Conservation (phyloP, 2,888 invertebrate species). For the Hololepta plana region DNA sequence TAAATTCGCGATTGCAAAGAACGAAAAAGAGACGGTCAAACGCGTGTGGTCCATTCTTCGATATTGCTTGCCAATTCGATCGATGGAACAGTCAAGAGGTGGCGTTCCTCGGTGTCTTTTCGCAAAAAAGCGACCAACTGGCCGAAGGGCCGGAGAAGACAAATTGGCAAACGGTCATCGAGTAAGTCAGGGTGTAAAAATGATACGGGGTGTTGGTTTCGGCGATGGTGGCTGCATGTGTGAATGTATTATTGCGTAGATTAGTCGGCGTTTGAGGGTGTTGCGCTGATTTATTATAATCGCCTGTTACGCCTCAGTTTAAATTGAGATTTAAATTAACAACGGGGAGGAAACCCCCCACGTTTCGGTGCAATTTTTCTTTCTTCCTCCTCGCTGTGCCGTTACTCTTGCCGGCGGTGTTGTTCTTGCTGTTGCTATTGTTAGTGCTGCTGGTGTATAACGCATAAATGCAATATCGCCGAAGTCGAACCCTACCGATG, state of each 20-base stretch:
- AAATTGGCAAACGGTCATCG: background rate
- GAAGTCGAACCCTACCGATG: no score
- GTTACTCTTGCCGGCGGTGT: slow-evolving; percentile 4
- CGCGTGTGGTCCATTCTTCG: no score
- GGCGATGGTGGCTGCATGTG: slow-evolving; percentile 3
- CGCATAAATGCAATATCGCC: no score
- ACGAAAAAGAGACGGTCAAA: no score
- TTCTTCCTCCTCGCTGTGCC: no score
- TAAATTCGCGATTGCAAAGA: no score
- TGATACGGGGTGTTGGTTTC: no score
- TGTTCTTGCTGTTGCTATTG: slow-evolving; percentile 1
- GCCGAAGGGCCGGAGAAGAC: background rate
- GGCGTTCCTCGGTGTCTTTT: no score
- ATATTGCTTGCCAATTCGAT: no score
- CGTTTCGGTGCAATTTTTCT: no score
- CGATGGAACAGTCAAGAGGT: no score
- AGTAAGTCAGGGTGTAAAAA: no score
- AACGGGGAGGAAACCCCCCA: slow-evolving; percentile 19
- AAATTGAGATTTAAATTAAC: slow-evolving; percentile 31
- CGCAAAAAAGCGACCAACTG: slow-evolving; percentile 1
- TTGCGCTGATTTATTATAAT: slow-evolving; percentile 28
- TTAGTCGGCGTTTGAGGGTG: slow-evolving; percentile 16
- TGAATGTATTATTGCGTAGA: background rate
- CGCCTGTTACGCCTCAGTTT: slow-evolving; percentile 26
- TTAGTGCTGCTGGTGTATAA: background rate